Base-by-base conservation (phyloP, 2,797 vertebrate species). In the Zalophus californianus region DNA sequence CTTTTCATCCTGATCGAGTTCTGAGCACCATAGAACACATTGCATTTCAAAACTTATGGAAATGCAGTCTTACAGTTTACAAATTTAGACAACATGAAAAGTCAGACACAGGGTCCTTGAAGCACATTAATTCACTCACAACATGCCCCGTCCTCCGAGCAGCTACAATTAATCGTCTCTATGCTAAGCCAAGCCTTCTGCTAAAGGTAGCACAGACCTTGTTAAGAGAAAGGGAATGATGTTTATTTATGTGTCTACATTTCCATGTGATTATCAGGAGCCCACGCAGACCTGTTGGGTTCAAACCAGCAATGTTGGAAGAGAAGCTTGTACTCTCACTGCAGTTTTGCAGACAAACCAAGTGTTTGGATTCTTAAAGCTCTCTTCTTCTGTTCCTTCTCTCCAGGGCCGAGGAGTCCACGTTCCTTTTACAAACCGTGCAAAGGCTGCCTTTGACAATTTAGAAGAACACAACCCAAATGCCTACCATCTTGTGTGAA, bases 11-110 rank as follows among this genome's bases (percentile, higher is more conserved):
- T 73, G 82, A 90, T 21, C 1, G 96, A 94, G 95, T 95, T 98
- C 92, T 0, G 32, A 93, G 88, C 12, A 9, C 60, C 89, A 94
- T 14, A 50, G 94, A 97, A 95, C 83, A 87, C 95, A 97, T 1
- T 92, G 90, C 86, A 96, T 98, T 98, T 98, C 97, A 98, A 97
- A 98, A 94, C 92, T 94, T 98, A 96, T 88, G 97, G 94, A 97
- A 98, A 97, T 98, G 44, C 83, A 93, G 75, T 38, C 96, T 96
- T 95, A 79, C 86, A 90, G 92, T 66, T 97, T 95, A 90, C 97
- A 97, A 79, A 97, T 97, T 96, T 90, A 98, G 88, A 95, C 83
- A 96, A 96, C 92, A 94, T 83, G 92, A 97, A 94, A 97, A 96
- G 95, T 95, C 83, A 98, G 86, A 94, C 58, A 35, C 41, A 41